Evolutionary conservation across 1,140 invertebrate species (phyloP).

Genomic region (Caenorhabditis remanei): DNA sequence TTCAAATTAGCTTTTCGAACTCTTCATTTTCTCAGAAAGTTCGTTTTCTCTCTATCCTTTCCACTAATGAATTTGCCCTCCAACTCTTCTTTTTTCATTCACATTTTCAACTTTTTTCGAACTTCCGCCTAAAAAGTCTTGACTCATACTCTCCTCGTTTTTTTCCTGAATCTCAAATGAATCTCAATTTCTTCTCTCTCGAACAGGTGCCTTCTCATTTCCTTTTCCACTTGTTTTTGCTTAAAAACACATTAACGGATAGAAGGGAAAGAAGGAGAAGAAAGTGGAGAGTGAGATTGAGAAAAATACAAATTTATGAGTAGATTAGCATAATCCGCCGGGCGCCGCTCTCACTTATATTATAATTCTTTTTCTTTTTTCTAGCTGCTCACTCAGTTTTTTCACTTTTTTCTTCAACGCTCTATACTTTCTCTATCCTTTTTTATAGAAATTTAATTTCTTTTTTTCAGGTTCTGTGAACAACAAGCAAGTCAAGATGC

Average conservation of each 20-base stretch:
- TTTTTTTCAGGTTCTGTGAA: slow-evolving; percentile 7
- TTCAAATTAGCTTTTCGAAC: no score
- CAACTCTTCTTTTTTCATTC: background rate
- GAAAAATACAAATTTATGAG: slow-evolving; percentile 52
- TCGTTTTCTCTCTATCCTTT: no score
- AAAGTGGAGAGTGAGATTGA: slow-evolving; percentile 36
- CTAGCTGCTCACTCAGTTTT: background rate
- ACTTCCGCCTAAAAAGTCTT: background rate
- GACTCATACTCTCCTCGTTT: slow-evolving; percentile 4
- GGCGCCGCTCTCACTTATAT: slow-evolving; percentile 45
- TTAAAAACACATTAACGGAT: slow-evolving; percentile 36
- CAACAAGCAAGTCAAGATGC: slow-evolving; percentile 4
- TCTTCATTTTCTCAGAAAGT: no score
- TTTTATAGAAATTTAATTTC: background rate
- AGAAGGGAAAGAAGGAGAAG: background rate
- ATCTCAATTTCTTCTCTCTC: no score
- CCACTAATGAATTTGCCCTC: slow-evolving; percentile 3
- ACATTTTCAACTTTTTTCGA: background rate
- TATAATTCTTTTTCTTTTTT: slow-evolving; percentile 24
- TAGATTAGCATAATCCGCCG: slow-evolving; percentile 44
- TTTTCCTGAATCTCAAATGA: slow-evolving; percentile 25
- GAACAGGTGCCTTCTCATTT: slow-evolving; percentile 53
- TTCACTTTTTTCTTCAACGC: background rate
- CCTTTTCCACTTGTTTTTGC: slow-evolving; percentile 42
- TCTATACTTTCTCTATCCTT: background rate